Percentiles rank a stretch among this genome's conserved stretches.
phyloP scores from a whole-genome alignment of 2,888 invertebrate species.

The Gandaritis pyraliata region DNA sequence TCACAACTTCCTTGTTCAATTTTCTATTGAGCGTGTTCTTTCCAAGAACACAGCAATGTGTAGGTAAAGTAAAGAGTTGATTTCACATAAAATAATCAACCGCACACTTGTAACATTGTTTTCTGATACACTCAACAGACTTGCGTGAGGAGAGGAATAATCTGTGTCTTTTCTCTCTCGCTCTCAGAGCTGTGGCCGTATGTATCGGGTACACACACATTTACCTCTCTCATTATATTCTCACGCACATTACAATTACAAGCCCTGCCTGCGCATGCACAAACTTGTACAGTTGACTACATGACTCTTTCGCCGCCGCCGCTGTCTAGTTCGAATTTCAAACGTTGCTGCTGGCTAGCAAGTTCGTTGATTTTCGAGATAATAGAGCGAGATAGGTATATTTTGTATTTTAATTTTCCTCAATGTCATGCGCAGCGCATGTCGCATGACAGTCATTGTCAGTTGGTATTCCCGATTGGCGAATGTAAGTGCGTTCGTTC shows the following conservation, averaged over 20 bases:
- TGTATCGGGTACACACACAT: too few species aligned
- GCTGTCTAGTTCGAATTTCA: conserved; percentile 12
- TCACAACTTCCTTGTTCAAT: conserved; percentile 27
- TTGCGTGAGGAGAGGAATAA: too few species aligned
- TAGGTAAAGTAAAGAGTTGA: conserved; percentile 8
- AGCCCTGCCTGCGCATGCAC: conserved; percentile 16
- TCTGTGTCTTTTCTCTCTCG: not conserved
- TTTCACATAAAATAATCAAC: conserved; percentile 25
- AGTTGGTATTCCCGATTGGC: conserved; percentile 15
- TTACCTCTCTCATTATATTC: conserved; percentile 8
- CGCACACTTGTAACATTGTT: conserved; percentile 24
- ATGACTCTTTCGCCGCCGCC: conserved; percentile 19
- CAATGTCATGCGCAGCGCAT: not conserved
- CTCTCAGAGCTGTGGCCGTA: not conserved
- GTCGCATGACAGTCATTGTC: too few species aligned
- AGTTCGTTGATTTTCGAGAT: too few species aligned
- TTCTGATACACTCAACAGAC: too few species aligned
- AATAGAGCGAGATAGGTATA: conserved; percentile 22
- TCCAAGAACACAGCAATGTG: conserved; percentile 46
- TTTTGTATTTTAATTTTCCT: conserved; percentile 19
- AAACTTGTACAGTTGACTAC: conserved; percentile 30
- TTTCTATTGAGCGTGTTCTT: conserved; percentile 36
- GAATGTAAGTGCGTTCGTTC: conserved; percentile 10
- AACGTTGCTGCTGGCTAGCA: not conserved
- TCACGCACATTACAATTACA: conserved; percentile 31